phyloP scores from a whole-genome alignment of 2,113 vertebrate genomes.

The Paramisgurnus dabryanus region DNA sequence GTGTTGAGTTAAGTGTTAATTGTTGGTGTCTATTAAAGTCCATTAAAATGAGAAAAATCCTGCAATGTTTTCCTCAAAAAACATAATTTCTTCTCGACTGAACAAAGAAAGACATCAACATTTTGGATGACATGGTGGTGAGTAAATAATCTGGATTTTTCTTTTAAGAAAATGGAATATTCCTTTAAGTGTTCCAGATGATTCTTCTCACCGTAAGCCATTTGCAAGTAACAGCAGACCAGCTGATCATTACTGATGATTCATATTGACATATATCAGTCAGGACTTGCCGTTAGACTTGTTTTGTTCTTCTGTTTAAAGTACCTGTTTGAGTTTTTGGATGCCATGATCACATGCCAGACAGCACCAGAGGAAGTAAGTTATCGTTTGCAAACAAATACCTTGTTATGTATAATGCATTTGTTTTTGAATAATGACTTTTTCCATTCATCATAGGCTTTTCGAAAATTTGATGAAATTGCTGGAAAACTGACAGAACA shows the following conservation, averaged over 20 bases:
- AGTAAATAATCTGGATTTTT: too few species aligned
- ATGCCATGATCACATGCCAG: slow-evolving; percentile 91
- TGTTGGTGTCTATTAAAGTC: too few species aligned
- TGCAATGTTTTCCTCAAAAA: too few species aligned
- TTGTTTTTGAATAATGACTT: background rate
- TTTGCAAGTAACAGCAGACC: slow-evolving; percentile 24
- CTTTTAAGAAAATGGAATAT: too few species aligned
- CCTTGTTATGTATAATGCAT: background rate
- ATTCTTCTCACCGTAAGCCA: background rate
- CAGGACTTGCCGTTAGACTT: background rate
- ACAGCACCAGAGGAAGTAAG: slow-evolving; percentile 90
- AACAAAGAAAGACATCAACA: too few species aligned
- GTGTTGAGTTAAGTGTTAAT: too few species aligned
- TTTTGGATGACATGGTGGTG: too few species aligned
- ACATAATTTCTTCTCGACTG: too few species aligned
- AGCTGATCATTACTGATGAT: slow-evolving; percentile 11
- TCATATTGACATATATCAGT: background rate
- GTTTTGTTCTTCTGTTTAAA: slow-evolving; percentile 40
- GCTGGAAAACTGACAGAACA: slow-evolving; percentile 85
- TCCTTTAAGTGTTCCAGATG: background rate
- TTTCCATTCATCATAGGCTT: slow-evolving; percentile 72
- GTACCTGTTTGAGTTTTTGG: slow-evolving; percentile 93
- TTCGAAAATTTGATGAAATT: slow-evolving; percentile 88
- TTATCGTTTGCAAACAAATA: background rate
- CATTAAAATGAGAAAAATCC: too few species aligned